phyloP scores from a whole-genome alignment of 1,140 invertebrate genomes.

The Cydia splendana region DNA sequence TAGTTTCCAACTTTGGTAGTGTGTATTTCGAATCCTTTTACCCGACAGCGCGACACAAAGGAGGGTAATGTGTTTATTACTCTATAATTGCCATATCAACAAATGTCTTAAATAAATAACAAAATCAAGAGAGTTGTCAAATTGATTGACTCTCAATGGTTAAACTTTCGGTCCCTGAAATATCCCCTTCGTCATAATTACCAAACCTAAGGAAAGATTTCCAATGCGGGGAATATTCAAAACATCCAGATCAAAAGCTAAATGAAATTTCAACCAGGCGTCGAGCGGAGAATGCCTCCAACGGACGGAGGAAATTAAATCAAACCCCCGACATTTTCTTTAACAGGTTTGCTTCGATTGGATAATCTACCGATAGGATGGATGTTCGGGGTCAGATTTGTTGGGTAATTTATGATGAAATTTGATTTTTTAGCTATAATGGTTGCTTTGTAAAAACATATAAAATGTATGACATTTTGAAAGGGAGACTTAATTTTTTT shows the following conservation, averaged over 20 bases:
- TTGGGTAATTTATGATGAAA: background rate
- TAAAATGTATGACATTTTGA: no score
- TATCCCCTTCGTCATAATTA: conserved; percentile 25
- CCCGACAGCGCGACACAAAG: no score
- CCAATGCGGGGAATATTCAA: conserved; percentile 41
- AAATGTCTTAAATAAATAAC: background rate
- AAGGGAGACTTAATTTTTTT: no score
- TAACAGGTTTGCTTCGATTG: conserved; percentile 32
- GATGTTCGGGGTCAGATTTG: background rate
- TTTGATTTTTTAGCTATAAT: background rate
- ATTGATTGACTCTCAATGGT: background rate
- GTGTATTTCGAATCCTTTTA: no score
- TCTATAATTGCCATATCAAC: no score
- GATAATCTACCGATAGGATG: background rate
- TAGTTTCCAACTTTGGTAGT: no score
- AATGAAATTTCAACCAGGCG: conserved; percentile 52
- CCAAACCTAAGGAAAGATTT: conserved; percentile 32
- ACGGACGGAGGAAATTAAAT: conserved; percentile 35
- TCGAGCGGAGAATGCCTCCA: conserved; percentile 35
- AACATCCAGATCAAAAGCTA: conserved; percentile 46
- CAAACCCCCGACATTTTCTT: conserved; percentile 34
- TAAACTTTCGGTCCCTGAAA: background rate
- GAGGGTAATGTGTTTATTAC: no score
- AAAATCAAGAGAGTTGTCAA: background rate
- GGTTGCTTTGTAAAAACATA: background rate